Percentiles rank a stretch among this genome's conserved stretches.
These are phyloP conservation scores for Cyclophora punctaria DNA, from an alignment of 2,888 invertebrate species.

Conservation along the genomic window DNA sequence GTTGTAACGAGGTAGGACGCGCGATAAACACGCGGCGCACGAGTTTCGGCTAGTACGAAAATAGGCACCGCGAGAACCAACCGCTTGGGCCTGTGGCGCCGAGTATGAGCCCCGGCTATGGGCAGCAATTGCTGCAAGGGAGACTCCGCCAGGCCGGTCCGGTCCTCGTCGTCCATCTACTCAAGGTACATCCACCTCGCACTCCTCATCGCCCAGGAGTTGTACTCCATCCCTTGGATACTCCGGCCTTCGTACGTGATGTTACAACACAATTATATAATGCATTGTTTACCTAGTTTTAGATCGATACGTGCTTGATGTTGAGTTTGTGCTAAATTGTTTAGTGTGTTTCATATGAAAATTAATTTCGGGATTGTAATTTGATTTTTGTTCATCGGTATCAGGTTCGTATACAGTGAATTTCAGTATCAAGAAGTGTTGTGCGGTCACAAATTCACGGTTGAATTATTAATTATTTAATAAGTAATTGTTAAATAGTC, in stretches of 20 bases:
- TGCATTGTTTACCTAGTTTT: conserved; percentile 17
- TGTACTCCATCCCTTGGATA: conserved; percentile 49
- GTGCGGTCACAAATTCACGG: no score
- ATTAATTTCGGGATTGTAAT: no score
- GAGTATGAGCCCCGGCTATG: conserved; percentile 65
- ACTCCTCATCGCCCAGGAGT: conserved; percentile 51
- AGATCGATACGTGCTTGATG: not conserved
- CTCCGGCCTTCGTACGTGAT: conserved; percentile 49
- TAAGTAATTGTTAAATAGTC: no score
- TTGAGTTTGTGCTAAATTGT: no score
- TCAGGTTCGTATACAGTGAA: no score
- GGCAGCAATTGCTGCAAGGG: conserved; percentile 78
- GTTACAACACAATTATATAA: conserved; percentile 9
- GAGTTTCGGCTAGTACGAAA: conserved; percentile 48
- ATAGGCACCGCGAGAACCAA: conserved; percentile 55
- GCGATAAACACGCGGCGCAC: conserved; percentile 44
- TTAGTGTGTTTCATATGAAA: no score
- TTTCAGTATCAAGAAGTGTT: no score
- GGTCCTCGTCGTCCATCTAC: conserved; percentile 66
- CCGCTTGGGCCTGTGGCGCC: conserved; percentile 53
- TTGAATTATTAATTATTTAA: no score
- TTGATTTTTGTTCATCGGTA: no score
- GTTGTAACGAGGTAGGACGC: conserved; percentile 20
- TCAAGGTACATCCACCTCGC: conserved; percentile 66
- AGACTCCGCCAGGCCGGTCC: conserved; percentile 63